Evolutionary conservation across 2,113 vertebrate genomes (phyloP).

Genomic region (Mystacornis crossleyi): DNA sequence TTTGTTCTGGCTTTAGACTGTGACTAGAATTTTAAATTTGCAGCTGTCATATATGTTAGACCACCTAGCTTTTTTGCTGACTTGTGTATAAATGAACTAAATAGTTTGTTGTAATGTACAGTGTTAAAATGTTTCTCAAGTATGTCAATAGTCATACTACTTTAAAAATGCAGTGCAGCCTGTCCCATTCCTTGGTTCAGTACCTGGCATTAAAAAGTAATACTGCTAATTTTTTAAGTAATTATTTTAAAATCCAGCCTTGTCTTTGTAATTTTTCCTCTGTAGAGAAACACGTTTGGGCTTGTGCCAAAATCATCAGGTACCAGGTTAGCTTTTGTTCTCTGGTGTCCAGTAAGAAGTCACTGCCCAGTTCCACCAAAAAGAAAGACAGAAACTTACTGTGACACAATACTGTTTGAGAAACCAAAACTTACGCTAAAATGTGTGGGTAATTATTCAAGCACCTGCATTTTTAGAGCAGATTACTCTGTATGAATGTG

Average conservation of each 20-base stretch:
- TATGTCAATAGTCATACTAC: constrained; percentile 17
- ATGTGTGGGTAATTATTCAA: neutral
- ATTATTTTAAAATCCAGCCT: neutral
- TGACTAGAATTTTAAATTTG: constrained; percentile 10
- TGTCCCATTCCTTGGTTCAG: neutral
- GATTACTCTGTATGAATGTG: neutral
- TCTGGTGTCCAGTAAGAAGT: neutral
- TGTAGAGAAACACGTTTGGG: neutral
- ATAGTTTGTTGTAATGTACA: constrained; percentile 25
- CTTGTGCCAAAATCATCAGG: neutral
- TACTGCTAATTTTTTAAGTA: neutral
- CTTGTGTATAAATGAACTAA: constrained; percentile 33
- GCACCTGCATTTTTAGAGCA: constrained; percentile 40
- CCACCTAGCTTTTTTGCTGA: constrained; percentile 31
- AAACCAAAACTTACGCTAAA: neutral
- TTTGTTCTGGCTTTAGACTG: constrained; percentile 29
- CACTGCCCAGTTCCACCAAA: neutral
- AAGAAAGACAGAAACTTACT: neutral
- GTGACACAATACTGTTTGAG: neutral
- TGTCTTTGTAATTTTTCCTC: neutral
- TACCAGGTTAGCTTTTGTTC: constrained; percentile 12
- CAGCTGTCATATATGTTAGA: constrained; percentile 8
- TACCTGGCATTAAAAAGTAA: constrained; percentile 28
- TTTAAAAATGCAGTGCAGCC: constrained; percentile 43
- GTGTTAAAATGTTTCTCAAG: constrained; percentile 35